Evolutionary conservation across 2,888 invertebrate species (phyloP), one percentile per base, ranked within the genome.

Genomic region (Tinea trinotella): DNA sequence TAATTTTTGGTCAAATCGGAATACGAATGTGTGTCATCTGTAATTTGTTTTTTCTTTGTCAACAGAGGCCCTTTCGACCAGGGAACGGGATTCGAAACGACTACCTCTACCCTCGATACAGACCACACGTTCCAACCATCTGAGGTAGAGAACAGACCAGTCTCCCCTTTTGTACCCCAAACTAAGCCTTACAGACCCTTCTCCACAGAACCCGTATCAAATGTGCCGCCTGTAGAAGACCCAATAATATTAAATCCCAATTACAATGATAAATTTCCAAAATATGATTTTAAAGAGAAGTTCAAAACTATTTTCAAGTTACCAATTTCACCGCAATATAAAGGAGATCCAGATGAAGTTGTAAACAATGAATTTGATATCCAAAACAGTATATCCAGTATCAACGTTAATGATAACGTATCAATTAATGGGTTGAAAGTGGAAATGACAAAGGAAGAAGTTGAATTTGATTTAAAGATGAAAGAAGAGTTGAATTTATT

Each of bases 1-100:
- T n/a, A n/a, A n/a, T n/a, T n/a, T n/a, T n/a, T n/a, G n/a, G n/a
- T n/a, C n/a, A n/a, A n/a, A n/a, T n/a, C n/a, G n/a, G n/a, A n/a
- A n/a, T n/a, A n/a, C n/a, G n/a, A n/a, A n/a, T n/a, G n/a, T n/a
- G n/a, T n/a, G n/a, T n/a, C n/a, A n/a, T n/a, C n/a, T n/a, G n/a
- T n/a, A n/a, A n/a, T n/a, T n/a, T n/a, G n/a, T n/a, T n/a, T 24
- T 24, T 7, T 36, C 12, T n/a, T 46, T 46, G 17, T 70, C 59
- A 66, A 0, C 74, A 84, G 84, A 66, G 84, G 82, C 60, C 81
- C 76, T 53, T 80, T 82, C 77, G 80, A 81, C 64, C 78, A 81
- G 59, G 80, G 81, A 65, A 70, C 71, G 58, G 65, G 74, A 17
- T 76, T 70, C 74, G 74, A 78, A 58, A 63, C 66, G 61, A 69